Evolutionary conservation across 1,140 invertebrate species (phyloP).

Genomic region (Drosophila trapezifrons): DNA sequence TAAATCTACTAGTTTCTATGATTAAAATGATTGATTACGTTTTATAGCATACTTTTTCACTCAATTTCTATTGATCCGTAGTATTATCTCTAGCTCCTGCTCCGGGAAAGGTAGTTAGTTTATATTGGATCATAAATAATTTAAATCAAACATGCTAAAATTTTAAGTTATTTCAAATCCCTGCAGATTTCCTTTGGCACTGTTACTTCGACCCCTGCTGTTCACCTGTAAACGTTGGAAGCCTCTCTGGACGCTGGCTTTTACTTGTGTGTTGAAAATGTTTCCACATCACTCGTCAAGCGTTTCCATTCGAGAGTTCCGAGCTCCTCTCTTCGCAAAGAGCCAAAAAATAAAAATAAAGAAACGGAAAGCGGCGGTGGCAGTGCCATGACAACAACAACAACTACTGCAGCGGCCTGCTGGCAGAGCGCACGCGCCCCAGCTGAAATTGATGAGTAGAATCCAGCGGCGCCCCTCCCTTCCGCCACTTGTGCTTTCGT

Average conservation of each 20-base stretch:
- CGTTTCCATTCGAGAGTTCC: conserved; percentile 80
- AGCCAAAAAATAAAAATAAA: conserved; percentile 49
- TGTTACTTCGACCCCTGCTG: background rate
- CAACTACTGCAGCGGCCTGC: conserved; percentile 19
- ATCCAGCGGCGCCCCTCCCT: conserved; percentile 13
- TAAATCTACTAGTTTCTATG: background rate
- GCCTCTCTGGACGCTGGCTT: conserved; percentile 68
- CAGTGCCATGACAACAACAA: conserved; percentile 66
- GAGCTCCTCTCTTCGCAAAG: conserved; percentile 65
- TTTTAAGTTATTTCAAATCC: background rate
- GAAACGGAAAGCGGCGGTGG: conserved; percentile 68
- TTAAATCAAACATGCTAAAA: background rate
- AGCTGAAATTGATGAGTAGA: conserved; percentile 61
- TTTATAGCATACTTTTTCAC: no score
- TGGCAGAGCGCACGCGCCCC: conserved; percentile 72
- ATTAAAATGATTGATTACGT: no score
- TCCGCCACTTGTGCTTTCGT: conserved; percentile 22
- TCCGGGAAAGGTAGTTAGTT: background rate
- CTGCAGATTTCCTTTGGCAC: background rate
- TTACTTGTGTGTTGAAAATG: conserved; percentile 80
- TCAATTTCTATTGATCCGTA: no score
- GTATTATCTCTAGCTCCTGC: no score
- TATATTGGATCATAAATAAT: background rate
- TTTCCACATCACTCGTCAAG: conserved; percentile 84
- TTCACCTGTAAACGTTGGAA: conserved; percentile 35